Evolutionary conservation across 2,888 invertebrate genomes (phyloP), one percentile per base, ranked within the genome.

Genomic region (Cryptocheilus praepositus): DNA sequence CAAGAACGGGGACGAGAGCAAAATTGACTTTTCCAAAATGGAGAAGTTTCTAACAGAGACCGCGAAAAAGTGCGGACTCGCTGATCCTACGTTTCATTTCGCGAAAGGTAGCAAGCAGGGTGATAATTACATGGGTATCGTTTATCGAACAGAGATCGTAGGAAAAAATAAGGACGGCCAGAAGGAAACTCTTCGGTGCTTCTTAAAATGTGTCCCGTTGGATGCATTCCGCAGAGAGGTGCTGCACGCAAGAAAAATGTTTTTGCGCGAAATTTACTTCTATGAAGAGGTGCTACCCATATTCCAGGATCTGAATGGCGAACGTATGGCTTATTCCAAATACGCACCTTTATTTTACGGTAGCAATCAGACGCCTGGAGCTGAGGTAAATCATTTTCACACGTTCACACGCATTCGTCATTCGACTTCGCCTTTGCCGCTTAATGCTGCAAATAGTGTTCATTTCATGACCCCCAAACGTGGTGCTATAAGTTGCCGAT

Each of bases 41-140:
- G 36, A 36, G 3, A 36, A 36, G 8, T 11, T 36, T 11, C 8
- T 36, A 11, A 11, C 59, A 54, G 46, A 58, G n/a, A 70, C 73
- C 44, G 74, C 70, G 21, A 63, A 56, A 22, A 57, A 54, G 0
- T 54, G 51, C 44, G 63, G 67, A 13, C 52, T 78, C 8, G 3
- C 0, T 0, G 53, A 64, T 0, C 49, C 72, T 0, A 62, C 66
- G 69, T 69, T 75, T 63, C 45, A 16, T 0, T 59, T 76, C 8
- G 22, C 16, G 0, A 61, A n/a, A 15, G 66, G 64, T 4, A 28
- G 69, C 3, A 64, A 74, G 8, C 56, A 60, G 21, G 77, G 78
- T 11, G 77, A 79, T n/a, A 79, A 79, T 60, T 81, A 70, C 46
- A n/a, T 71, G 1, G 74, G 78, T 0, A 21, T 71, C 5, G 51